Base-by-base conservation (phyloP, 2,797 vertebrate genomes). In the Tragopan temminckii region DNA sequence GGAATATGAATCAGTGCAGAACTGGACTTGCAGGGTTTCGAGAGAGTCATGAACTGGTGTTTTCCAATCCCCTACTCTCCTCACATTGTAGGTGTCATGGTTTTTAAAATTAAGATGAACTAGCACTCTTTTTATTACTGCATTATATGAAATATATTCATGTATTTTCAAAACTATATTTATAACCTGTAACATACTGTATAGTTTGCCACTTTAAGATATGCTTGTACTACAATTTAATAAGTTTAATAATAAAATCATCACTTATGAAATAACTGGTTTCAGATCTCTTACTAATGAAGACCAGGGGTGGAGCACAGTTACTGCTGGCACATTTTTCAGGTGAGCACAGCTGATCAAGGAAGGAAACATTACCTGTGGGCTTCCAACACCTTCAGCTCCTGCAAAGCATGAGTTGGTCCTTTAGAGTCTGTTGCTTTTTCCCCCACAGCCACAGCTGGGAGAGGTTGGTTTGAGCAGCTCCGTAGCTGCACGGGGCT, bases 161-260 rank as follows among this genome's bases (percentile, higher is more conserved):
- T 83, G 55, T 89, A 91, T 90, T 94, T 90, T 84, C 81, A 90
- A n/a, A 95, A 92, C 85, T 72, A 40, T 95, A 96, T 96, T 96
- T 96, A 96, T 96, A 82, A 92, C 19, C 15, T 95, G 90, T 85
- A 95, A 92, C 53, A 95, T 96, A 95, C 40, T 92, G 87, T 97
- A 93, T 90, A 95, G 78, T 74, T 89, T 40, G 80, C 25, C 9
- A 68, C 36, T 85, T 40, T 31, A 63, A 33, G 55, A 63, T 67
- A 11, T 52, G 78, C 38, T 31, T 94, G 82, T 94, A 90, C 80
- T 76, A 79, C 72, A 86, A 33, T 15, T 29, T 85, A 88, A 89
- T 43, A 89, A 84, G 42, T 45, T 71, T 80, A 94, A 92, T 82
- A 94, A 92, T 96, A 95, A 53, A 53, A 53, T 31, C 94, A 68